Evolutionary conservation across 2,113 vertebrate species (phyloP).

Genomic region (Pachypanchax playfairii): DNA sequence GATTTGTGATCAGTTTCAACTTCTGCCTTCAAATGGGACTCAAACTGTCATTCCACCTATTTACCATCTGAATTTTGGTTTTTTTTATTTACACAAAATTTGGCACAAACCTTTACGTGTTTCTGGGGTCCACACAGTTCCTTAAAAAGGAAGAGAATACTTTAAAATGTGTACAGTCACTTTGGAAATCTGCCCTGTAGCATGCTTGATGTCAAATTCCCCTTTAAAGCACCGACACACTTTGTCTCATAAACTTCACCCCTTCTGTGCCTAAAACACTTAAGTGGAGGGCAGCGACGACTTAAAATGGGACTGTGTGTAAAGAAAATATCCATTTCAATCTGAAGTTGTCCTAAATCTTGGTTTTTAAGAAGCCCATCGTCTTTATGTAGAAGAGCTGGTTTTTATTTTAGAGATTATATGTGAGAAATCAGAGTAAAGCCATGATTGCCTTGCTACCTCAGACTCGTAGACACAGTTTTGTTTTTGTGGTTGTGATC

Average conservation of each 20-base stretch:
- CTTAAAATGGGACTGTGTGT: slow-evolving; percentile 56
- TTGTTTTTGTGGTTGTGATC: slow-evolving; percentile 77
- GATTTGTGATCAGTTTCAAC: slow-evolving; percentile 45
- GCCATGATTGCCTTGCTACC: slow-evolving; percentile 99
- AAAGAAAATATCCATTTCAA: slow-evolving; percentile 67
- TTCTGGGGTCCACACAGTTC: slow-evolving; percentile 34
- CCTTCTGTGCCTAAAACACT: slow-evolving; percentile 81
- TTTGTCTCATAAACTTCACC: slow-evolving; percentile 53
- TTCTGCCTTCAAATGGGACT: slow-evolving; percentile 69
- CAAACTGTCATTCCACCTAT: slow-evolving; percentile 81
- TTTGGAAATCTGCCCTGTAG: slow-evolving; percentile 44
- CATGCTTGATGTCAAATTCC: slow-evolving; percentile 68
- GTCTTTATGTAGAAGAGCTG: slow-evolving; percentile 76
- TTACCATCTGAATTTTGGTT: slow-evolving; percentile 64
- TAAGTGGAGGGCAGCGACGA: slow-evolving; percentile 52
- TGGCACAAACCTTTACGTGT: slow-evolving; percentile 41
- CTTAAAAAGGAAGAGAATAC: slow-evolving; percentile 17
- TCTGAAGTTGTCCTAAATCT: slow-evolving; percentile 50
- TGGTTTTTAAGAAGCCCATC: slow-evolving; percentile 48
- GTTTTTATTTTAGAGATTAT: slow-evolving; percentile 64
- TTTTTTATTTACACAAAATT: slow-evolving; percentile 58
- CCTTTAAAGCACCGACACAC: slow-evolving; percentile 67
- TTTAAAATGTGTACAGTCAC: slow-evolving; percentile 18
- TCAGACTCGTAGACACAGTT: slow-evolving; percentile 87
- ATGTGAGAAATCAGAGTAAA: slow-evolving; percentile 91